These are phyloP conservation scores for Coturnix japonica DNA, from an alignment of 2,113 vertebrate species.

Conservation along the genomic window DNA sequence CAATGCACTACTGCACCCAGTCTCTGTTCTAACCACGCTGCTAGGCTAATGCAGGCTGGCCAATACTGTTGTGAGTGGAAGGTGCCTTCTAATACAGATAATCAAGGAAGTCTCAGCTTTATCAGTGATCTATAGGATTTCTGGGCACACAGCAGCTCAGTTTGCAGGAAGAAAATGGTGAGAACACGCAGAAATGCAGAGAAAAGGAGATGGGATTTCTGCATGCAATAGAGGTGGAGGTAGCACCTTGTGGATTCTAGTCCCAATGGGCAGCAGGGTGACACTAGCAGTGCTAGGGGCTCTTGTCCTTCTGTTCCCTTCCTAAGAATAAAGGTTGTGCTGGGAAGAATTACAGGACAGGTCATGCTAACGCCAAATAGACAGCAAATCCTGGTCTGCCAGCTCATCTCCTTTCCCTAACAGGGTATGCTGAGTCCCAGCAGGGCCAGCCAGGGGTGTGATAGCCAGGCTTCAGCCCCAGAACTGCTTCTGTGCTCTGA, in stretches of 20 bases:
- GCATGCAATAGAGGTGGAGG: background rate
- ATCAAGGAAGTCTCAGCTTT: background rate
- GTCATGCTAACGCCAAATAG: background rate
- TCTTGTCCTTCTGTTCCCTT: background rate
- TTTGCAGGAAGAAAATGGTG: background rate
- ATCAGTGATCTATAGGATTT: background rate
- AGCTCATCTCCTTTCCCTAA: background rate
- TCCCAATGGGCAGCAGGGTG: rapidly evolving
- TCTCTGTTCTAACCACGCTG: background rate
- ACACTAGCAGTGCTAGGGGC: background rate
- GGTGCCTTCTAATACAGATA: background rate
- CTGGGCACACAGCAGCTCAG: background rate
- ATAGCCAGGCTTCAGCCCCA: background rate
- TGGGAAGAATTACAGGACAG: background rate
- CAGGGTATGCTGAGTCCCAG: background rate
- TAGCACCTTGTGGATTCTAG: background rate
- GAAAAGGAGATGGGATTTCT: background rate
- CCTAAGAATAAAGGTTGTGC: background rate
- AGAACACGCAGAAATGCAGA: background rate
- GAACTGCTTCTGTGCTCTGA: background rate
- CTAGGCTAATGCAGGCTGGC: background rate
- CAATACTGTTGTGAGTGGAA: background rate
- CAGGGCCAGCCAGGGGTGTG: background rate
- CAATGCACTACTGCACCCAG: background rate
- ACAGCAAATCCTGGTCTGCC: background rate